These are phyloP conservation scores for Aythya baeri DNA, from an alignment of 2,113 vertebrate species.

Conservation along the genomic window DNA sequence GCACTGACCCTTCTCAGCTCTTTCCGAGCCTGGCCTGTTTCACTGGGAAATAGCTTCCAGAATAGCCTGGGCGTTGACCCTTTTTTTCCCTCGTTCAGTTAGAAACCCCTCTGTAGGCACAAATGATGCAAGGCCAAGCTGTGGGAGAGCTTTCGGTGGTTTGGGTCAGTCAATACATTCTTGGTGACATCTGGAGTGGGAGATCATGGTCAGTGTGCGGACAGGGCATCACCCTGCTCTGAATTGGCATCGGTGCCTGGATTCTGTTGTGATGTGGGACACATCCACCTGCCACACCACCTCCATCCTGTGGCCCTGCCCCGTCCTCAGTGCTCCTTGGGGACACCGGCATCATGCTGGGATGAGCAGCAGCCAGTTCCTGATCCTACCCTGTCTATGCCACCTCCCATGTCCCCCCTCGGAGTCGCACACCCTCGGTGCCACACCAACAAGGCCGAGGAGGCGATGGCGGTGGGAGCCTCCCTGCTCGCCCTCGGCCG, in stretches of 20 bases:
- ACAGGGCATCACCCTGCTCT: rapidly evolving
- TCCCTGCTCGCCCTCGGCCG: background rate
- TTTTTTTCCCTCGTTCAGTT: background rate
- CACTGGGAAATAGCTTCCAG: background rate
- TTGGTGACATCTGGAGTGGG: rapidly evolving
- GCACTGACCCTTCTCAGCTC: background rate
- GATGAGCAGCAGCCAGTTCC: rapidly evolving
- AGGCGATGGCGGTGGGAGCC: background rate
- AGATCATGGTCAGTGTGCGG: rapidly evolving
- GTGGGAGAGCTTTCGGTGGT: background rate
- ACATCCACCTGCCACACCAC: rapidly evolving
- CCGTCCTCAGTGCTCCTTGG: background rate
- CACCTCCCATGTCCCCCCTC: rapidly evolving
- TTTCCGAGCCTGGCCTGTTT: background rate
- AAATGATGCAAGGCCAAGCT: background rate
- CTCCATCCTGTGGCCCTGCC: background rate
- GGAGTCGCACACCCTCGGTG: background rate
- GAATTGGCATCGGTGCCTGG: background rate
- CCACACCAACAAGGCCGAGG: background rate
- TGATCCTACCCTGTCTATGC: background rate
- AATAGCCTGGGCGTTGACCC: background rate
- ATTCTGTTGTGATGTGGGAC: background rate
- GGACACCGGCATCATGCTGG: background rate
- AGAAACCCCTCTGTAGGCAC: background rate
- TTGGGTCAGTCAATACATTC: background rate